These are phyloP conservation scores for Geophilus truncorum DNA, from an alignment of 2,888 invertebrate species.

Conservation along the genomic window DNA sequence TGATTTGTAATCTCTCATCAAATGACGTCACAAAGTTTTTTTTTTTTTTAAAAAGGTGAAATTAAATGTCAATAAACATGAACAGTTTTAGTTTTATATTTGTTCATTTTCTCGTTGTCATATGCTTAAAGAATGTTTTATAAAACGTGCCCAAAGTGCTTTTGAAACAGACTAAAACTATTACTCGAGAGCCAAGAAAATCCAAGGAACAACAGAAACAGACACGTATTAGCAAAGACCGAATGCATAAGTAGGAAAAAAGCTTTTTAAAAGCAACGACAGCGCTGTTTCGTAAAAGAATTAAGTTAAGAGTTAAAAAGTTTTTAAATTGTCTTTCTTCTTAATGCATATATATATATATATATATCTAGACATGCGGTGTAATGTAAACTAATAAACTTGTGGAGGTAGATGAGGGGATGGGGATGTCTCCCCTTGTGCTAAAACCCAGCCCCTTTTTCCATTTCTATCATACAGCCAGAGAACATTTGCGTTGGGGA, in stretches of 20 bases:
- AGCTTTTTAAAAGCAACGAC: not conserved
- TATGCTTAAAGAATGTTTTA: not conserved
- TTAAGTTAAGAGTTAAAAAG: not conserved
- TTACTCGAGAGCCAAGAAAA: not conserved
- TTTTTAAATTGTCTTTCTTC: not conserved
- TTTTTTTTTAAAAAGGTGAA: too few relatives aligned
- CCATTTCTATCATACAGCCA: constrained; percentile 18
- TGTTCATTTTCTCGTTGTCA: not conserved
- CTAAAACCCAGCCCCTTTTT: constrained; percentile 8
- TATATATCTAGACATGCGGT: not conserved
- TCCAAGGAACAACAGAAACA: not conserved
- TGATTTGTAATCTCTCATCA: too few relatives aligned
- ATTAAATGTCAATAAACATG: too few relatives aligned
- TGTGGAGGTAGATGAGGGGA: constrained; percentile 16
- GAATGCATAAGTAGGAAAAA: not conserved
- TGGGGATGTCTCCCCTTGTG: constrained; percentile 19
- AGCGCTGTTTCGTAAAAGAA: not conserved
- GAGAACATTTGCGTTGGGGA: constrained; percentile 19
- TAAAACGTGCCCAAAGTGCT: not conserved
- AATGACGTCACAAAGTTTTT: too few relatives aligned
- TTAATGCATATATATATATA: not conserved
- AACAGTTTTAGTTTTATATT: too few relatives aligned
- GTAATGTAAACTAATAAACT: constrained; percentile 33
- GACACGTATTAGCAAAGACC: not conserved
- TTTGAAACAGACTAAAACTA: not conserved